phyloP scores from a whole-genome alignment of 2,113 vertebrate genomes.

The Ailuropoda melanoleuca region DNA sequence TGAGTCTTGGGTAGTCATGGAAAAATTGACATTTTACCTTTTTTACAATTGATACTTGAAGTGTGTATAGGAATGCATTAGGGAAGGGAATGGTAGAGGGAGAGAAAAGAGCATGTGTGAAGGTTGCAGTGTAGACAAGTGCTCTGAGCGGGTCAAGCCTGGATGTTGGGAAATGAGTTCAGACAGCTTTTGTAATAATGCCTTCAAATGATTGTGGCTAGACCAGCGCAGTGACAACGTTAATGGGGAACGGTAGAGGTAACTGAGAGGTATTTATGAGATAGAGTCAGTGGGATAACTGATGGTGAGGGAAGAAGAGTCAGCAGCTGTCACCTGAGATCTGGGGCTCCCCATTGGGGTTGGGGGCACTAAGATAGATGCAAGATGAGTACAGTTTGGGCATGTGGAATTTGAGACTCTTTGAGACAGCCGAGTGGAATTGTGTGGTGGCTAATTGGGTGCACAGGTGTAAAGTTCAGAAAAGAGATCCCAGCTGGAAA shows the following conservation, averaged over 20 bases:
- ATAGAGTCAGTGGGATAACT: neutral
- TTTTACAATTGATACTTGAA: neutral
- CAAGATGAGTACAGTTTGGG: neutral
- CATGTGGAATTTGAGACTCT: neutral
- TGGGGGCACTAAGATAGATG: neutral
- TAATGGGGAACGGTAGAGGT: neutral
- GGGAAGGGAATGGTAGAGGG: neutral
- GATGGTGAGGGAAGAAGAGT: neutral
- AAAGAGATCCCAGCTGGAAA: neutral
- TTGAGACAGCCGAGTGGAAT: neutral
- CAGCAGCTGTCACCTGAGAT: neutral
- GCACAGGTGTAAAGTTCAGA: neutral
- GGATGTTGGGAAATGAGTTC: neutral
- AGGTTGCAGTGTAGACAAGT: neutral
- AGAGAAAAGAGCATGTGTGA: neutral
- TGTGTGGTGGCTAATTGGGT: neutral
- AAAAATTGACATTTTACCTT: neutral
- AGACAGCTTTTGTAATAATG: neutral
- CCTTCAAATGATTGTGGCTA: neutral
- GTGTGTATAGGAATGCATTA: neutral
- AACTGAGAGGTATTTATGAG: neutral
- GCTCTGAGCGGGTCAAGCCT: neutral
- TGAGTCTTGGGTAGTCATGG: neutral
- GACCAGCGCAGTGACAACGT: neutral
- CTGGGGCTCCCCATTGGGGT: neutral